Evolutionary conservation across 2,888 invertebrate genomes (phyloP).

Genomic region (Diaphora mendica): DNA sequence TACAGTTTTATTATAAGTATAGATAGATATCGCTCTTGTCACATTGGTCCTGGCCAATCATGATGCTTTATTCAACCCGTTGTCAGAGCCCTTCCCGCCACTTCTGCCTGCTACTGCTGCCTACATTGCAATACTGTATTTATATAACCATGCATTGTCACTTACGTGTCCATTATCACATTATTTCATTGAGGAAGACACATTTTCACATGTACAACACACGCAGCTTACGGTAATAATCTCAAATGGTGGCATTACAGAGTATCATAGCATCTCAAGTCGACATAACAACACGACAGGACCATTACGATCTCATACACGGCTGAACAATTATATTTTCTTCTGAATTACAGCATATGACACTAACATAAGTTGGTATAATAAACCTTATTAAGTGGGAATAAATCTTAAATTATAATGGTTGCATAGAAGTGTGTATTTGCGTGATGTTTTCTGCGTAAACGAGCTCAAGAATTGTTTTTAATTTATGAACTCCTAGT

Average conservation of each 20-base stretch:
- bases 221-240: constrained; percentile 27
- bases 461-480: constrained; percentile 33
- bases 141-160: neutral
- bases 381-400: constrained; percentile 11
- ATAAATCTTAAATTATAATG: constrained; percentile 14
- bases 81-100: no score
- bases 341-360: constrained; percentile 24
- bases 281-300: constrained; percentile 42
- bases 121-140: no score
- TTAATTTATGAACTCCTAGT: neutral
- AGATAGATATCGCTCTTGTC: no score
- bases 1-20: no score
- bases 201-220: constrained; percentile 12
- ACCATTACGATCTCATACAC: constrained; percentile 32
- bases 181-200: constrained; percentile 10
- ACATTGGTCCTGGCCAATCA: no score
- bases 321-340: constrained; percentile 29
- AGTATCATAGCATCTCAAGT: constrained; percentile 42
- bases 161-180: constrained; percentile 1
- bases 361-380: neutral
- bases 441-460: constrained; percentile 34
- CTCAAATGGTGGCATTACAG: constrained; percentile 28
- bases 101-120: no score
- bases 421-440: constrained; percentile 10
- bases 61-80: no score